Base-by-base conservation (phyloP, 2,888 invertebrate species). In the Bimastos eiseni region DNA sequence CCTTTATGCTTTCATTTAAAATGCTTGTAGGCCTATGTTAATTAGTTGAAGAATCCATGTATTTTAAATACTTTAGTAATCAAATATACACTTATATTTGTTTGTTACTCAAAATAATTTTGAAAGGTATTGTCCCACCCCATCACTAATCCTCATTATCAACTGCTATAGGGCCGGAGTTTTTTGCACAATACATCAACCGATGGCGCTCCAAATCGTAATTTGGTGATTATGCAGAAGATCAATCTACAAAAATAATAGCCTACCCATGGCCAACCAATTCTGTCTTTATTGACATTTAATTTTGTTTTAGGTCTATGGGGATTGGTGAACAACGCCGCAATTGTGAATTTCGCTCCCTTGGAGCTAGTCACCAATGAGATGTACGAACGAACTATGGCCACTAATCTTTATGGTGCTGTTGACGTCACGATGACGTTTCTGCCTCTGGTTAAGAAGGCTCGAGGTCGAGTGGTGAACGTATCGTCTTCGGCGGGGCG, bases 241-340 rank as follows among this genome's bases (percentile, higher is more conserved):
- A 49, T 49, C 49, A 49, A 15, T 49, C 49, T 6, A 24, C n/a
- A n/a, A 70, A 70, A 70, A n/a, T 13, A 70, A 8, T 8, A n/a
- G 0, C 30, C 70, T 8, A 70, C n/a, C 70, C n/a, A 8, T 30
- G 4, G 24, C 21, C 49, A 21, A 49, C 49, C 24, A 17, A 33
- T 84, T 2, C 33, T 84, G 33, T 13, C 11, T 84, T 1, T 33
- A 19, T 84, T n/a, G n/a, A n/a, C n/a, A n/a, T n/a, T n/a, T 70
- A 1, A 8, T 70, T 30, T 70, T 70, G 30, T 86, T 24, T 86
- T 37, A 86, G 86, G 86, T 36, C 86, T 86, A 21, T 86, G 86
- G 86, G 86, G 86, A 33, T 37, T 86, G 86, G 37, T 86, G 37
- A 86, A 86, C 86, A 86, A 86, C 86, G 86, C 86, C 36, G 86